phyloP scores from a whole-genome alignment of 2,113 vertebrate species.

The Cranoglanis bouderius region DNA sequence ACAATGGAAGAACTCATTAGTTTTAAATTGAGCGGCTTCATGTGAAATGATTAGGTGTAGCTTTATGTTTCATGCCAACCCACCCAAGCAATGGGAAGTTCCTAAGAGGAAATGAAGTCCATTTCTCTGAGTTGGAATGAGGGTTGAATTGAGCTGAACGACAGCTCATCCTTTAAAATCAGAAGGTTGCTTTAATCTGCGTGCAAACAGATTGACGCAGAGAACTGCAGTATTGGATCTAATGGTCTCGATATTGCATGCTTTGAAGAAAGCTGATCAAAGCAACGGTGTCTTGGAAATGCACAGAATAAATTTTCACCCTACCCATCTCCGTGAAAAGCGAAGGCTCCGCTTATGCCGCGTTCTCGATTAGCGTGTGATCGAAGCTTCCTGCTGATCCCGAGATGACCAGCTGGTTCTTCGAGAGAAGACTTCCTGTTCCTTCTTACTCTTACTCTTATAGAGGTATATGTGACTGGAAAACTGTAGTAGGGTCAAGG shows the following conservation, averaged over 20 bases:
- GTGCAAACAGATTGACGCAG: neutral
- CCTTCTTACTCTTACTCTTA: conserved; percentile 8
- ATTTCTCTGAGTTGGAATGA: neutral
- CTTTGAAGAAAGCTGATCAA: neutral
- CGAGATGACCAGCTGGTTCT: conserved; percentile 58
- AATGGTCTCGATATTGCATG: neutral
- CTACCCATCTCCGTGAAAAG: conserved; percentile 2
- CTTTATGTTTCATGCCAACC: neutral
- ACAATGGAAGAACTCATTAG: too few relatives aligned
- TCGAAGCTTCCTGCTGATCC: conserved; percentile 18
- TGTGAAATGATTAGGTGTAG: neutral
- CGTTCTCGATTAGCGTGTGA: conserved; percentile 27
- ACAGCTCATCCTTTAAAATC: neutral
- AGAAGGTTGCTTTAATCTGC: neutral
- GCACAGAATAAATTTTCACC: conserved; percentile 27
- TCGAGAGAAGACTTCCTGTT: neutral
- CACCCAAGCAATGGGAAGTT: neutral
- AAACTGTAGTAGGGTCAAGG: neutral
- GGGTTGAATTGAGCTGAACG: neutral
- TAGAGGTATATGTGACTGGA: neutral
- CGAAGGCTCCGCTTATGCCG: conserved; percentile 21
- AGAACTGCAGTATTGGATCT: neutral
- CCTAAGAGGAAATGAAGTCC: neutral
- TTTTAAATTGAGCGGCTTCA: neutral
- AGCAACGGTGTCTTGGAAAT: neutral